These are phyloP conservation scores for Euproctis similis DNA, from an alignment of 2,888 invertebrate species.

Conservation along the genomic window DNA sequence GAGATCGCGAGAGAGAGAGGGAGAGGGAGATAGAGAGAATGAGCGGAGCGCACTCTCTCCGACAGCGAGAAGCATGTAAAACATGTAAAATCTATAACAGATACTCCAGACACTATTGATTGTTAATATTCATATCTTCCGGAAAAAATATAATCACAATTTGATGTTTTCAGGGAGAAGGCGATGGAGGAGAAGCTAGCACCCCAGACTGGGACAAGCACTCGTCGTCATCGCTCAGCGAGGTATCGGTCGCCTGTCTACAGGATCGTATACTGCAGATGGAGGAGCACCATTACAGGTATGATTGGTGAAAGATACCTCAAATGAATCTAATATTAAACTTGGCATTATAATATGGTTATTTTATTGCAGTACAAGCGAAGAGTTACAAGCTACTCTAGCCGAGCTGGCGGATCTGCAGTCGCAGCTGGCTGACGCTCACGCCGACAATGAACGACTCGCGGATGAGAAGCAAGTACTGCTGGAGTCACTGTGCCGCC, in stretches of 20 bases:
- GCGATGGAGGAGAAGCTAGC: conserved; percentile 80
- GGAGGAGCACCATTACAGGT: conserved; percentile 92
- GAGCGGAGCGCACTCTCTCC: too few species aligned
- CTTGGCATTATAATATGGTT: too few species aligned
- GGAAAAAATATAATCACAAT: background rate
- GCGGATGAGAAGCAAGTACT: conserved; percentile 92
- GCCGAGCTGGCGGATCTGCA: conserved; percentile 94
- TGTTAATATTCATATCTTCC: too few species aligned
- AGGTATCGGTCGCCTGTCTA: conserved; percentile 92
- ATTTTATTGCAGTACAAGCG: conserved; percentile 83
- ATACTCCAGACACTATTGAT: too few species aligned
- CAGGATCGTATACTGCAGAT: conserved; percentile 95
- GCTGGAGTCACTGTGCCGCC: conserved; percentile 91
- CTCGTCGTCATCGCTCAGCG: conserved; percentile 89
- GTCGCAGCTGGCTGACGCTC: conserved; percentile 88
- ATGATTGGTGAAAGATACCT: too few species aligned
- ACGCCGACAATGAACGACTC: conserved; percentile 90
- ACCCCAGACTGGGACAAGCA: conserved; percentile 95
- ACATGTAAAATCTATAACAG: too few species aligned
- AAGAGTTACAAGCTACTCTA: conserved; percentile 94
- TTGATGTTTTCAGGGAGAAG: conserved; percentile 59
- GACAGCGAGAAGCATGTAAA: too few species aligned
- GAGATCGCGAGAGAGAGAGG: too few species aligned
- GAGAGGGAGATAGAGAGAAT: too few species aligned
- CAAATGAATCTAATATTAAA: too few species aligned